Conservation (phyloP, 2,113 vertebrate genomes). For the Heterocephalus glaber region DNA sequence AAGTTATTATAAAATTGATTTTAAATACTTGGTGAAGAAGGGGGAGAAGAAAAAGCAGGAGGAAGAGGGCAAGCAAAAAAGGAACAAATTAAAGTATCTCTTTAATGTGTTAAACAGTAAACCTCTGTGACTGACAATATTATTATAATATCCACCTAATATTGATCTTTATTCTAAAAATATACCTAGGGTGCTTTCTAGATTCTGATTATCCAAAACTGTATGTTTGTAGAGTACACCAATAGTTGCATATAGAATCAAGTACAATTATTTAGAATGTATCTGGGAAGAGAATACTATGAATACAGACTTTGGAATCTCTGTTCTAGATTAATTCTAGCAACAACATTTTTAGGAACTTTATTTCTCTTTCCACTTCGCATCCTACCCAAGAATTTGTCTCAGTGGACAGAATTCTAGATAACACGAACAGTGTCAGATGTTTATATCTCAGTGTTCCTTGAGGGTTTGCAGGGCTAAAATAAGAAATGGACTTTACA, state of each 20-base stretch:
- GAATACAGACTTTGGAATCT: background rate
- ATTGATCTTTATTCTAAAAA: constrained; percentile 43
- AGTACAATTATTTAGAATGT: constrained; percentile 24
- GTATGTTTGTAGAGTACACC: background rate
- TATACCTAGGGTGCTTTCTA: background rate
- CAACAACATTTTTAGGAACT: background rate
- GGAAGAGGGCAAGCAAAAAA: background rate
- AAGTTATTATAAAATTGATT: constrained; percentile 13
- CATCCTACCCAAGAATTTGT: background rate
- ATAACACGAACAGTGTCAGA: background rate
- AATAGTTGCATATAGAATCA: background rate
- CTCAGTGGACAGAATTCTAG: background rate
- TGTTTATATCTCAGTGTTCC: background rate
- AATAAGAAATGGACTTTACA: background rate
- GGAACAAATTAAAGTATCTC: background rate
- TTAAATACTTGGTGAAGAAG: background rate
- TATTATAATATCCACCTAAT: background rate
- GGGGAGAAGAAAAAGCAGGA: background rate
- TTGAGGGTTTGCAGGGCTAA: background rate
- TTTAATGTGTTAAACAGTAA: constrained; percentile 7
- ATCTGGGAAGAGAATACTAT: background rate
- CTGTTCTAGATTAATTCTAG: background rate
- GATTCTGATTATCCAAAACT: background rate
- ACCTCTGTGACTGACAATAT: background rate
- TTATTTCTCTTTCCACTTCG: background rate